Evolutionary conservation across 37 sponge, comb jelly and placozoan genomes (phyloP).

Genomic region (Geodia barretti): DNA sequence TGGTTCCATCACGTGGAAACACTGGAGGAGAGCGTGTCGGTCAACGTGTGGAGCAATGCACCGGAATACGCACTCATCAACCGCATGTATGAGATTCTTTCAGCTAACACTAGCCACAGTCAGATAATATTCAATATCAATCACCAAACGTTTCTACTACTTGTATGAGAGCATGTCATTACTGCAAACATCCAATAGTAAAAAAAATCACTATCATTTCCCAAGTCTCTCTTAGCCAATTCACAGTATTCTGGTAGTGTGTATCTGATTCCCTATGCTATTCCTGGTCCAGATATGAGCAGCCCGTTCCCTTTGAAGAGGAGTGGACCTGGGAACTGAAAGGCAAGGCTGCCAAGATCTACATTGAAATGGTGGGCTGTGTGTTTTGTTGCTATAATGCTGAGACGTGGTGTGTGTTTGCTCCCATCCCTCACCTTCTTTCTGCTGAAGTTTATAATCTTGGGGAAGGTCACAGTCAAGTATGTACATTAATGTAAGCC

Average conservation of each 20-base stretch:
- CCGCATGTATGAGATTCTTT: slow-evolving; percentile 58
- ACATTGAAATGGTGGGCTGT: slow-evolving; percentile 50
- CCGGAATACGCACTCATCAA: slow-evolving; percentile 71
- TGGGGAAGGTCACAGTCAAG: too few species aligned
- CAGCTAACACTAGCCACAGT: too few species aligned
- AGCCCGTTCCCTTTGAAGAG: slow-evolving; percentile 70
- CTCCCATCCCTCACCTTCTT: too few species aligned
- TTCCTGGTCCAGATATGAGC: slow-evolving; percentile 37
- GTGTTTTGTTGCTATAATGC: too few species aligned
- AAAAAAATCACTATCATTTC: neutral
- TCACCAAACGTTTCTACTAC: neutral
- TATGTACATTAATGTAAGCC: too few species aligned
- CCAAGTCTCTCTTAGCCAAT: neutral
- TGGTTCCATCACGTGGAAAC: slow-evolving; percentile 87
- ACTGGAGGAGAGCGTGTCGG: slow-evolving; percentile 70
- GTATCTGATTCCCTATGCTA: neutral
- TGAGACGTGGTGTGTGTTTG: too few species aligned
- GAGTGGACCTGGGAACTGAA: slow-evolving; percentile 35
- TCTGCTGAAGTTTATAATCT: too few species aligned
- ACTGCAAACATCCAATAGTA: neutral
- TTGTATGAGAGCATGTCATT: neutral
- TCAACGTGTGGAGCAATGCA: slow-evolving; percentile 80
- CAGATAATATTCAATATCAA: too few species aligned
- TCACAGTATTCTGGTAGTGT: neutral
- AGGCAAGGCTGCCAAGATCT: slow-evolving; percentile 32